These are phyloP conservation scores for Emys orbicularis DNA, from an alignment of 2,797 vertebrate genomes.

Conservation along the genomic window DNA sequence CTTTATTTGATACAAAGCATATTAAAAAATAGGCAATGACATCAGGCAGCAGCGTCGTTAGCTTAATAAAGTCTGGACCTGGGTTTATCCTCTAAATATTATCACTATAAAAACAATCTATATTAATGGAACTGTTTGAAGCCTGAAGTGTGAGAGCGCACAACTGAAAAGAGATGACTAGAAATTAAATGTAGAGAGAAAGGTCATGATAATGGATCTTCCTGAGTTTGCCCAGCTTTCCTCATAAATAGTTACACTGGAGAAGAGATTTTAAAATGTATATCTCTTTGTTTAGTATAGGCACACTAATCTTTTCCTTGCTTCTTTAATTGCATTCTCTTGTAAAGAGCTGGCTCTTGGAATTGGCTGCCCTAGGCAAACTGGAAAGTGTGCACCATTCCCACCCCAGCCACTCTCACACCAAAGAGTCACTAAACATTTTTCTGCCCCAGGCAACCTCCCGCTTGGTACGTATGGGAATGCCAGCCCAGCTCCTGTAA, in stretches of 20 bases:
- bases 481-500: not conserved
- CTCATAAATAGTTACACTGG: not conserved
- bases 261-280: not conserved
- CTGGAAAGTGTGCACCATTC: not conserved
- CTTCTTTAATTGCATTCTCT: not conserved
- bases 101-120: not conserved
- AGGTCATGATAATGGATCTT: not conserved
- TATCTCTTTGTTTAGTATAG: not conserved
- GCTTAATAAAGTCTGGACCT: not conserved
- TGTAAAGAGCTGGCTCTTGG: not conserved
- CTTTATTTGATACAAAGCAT: too few relatives aligned
- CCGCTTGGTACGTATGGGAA: fast-evolving
- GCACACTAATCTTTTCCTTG: fast-evolving
- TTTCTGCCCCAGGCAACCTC: not conserved
- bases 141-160: too few relatives aligned
- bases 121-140: too few relatives aligned
- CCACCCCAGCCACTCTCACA: not conserved
- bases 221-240: not conserved
- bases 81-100: not conserved
- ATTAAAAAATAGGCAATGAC: too few relatives aligned
- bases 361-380: not conserved
- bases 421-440: fast-evolving
- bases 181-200: not conserved
- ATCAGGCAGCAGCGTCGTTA: too few relatives aligned
- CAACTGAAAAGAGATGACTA: not conserved